Conservation (phyloP, 2,888 invertebrate species). For the Eupithecia vulgata region DNA sequence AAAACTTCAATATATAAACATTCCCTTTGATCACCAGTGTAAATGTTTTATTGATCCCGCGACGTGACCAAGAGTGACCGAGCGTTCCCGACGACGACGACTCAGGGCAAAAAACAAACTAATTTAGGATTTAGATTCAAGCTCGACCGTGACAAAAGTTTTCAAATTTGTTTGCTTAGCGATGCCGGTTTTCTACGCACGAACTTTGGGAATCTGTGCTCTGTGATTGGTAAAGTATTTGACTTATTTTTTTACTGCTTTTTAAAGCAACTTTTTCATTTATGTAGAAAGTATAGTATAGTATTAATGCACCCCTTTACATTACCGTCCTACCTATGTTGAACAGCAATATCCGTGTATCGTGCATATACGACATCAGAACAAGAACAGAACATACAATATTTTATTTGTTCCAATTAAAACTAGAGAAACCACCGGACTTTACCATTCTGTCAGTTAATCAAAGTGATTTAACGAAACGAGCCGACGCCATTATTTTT, state of each 20-base stretch:
- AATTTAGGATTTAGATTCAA: slow-evolving; percentile 76
- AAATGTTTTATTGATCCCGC: slow-evolving; percentile 54
- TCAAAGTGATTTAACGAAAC: slow-evolving; percentile 70
- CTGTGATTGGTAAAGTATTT: slow-evolving; percentile 52
- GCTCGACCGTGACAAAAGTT: slow-evolving; percentile 67
- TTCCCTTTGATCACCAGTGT: slow-evolving; percentile 44
- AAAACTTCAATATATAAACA: slow-evolving; percentile 33
- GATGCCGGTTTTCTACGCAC: slow-evolving; percentile 76
- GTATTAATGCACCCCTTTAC: neutral
- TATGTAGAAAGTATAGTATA: neutral
- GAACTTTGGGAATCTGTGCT: slow-evolving; percentile 64
- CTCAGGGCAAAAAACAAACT: slow-evolving; percentile 76
- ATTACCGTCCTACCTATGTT: neutral
- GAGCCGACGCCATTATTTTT: slow-evolving; percentile 65
- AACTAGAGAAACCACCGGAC: slow-evolving; percentile 43
- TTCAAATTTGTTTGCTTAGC: slow-evolving; percentile 74
- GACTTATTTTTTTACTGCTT: slow-evolving; percentile 4
- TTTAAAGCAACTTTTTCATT: neutral
- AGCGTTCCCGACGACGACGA: slow-evolving; percentile 51
- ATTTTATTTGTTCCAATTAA: slow-evolving; percentile 14
- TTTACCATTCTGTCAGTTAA: slow-evolving; percentile 60
- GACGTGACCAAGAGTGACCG: slow-evolving; percentile 73
- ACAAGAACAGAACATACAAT: neutral
- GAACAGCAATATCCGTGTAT: neutral
- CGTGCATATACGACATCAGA: neutral